Percentiles rank a stretch among this genome's conserved stretches.
phyloP scores from a whole-genome alignment of 2,797 vertebrate species.

The Notolabrus celidotus region DNA sequence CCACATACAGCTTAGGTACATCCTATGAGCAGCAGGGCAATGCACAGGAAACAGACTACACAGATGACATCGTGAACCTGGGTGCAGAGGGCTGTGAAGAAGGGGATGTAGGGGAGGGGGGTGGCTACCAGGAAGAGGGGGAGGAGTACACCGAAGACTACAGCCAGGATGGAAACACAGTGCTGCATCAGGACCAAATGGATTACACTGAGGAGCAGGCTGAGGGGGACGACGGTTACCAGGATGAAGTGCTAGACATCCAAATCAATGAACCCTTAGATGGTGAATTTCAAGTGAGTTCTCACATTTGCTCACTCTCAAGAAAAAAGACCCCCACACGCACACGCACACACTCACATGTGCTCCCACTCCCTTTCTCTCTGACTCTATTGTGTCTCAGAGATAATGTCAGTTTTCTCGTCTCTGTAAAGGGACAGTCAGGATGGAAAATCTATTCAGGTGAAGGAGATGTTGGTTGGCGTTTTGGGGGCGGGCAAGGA shows the following conservation, averaged over 20 bases:
- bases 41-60: constrained; percentile 84
- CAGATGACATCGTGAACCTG: constrained; percentile 86
- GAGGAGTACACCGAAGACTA: constrained; percentile 87
- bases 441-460: constrained; percentile 89
- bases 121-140: constrained; percentile 82
- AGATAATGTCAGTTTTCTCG: constrained; percentile 87
- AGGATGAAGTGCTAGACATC: constrained; percentile 95
- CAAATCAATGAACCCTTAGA: constrained; percentile 96
- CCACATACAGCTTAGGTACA: constrained; percentile 83
- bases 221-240: constrained; percentile 87
- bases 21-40: constrained; percentile 88
- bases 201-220: constrained; percentile 88
- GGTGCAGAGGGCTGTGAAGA: constrained; percentile 85
- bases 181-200: constrained; percentile 88
- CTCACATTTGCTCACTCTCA: constrained; percentile 54
- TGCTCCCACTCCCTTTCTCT: constrained; percentile 50
- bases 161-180: constrained; percentile 80
- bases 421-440: constrained; percentile 68
- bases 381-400: constrained; percentile 80
- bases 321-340: constrained; percentile 30
- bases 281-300: constrained; percentile 94
- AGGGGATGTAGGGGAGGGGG: constrained; percentile 55
- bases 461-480: constrained; percentile 79
- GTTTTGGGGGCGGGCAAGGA: constrained; percentile 64
- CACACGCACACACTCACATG: constrained; percentile 17